Conservation (phyloP, 2,113 vertebrate species). For the Columba janthina region DNA sequence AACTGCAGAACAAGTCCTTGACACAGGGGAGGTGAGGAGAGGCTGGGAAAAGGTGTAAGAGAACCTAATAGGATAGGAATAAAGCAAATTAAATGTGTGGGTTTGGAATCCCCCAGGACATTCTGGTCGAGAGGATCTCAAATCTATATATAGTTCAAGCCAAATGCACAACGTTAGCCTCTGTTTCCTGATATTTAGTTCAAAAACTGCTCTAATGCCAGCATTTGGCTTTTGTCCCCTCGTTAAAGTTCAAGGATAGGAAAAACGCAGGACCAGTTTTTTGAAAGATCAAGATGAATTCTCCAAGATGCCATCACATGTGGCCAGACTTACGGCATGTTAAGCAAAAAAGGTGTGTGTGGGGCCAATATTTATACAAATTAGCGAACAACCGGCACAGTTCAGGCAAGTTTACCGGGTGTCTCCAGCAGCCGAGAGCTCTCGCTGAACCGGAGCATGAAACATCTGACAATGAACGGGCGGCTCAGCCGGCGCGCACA, state of each 20-base stretch:
- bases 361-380: neutral
- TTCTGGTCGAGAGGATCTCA: constrained; percentile 9
- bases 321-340: neutral
- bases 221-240: neutral
- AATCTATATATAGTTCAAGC: neutral
- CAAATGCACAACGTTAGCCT: neutral
- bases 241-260: neutral
- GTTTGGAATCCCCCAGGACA: constrained; percentile 37
- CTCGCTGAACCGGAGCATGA: neutral
- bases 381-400: neutral
- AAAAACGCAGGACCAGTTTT: neutral
- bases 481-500: neutral
- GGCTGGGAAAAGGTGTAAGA: constrained; percentile 19
- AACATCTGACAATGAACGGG: neutral
- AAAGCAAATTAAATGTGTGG: constrained; percentile 44
- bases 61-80: constrained; percentile 47
- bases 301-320: neutral
- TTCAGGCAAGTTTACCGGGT: neutral
- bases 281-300: neutral
- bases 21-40: neutral
- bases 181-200: neutral
- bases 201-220: neutral
- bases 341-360: neutral
- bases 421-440: neutral
- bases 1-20: neutral